These are phyloP conservation scores for Rhynchophorus ferrugineus DNA, from an alignment of 1,140 invertebrate genomes.

Conservation along the genomic window DNA sequence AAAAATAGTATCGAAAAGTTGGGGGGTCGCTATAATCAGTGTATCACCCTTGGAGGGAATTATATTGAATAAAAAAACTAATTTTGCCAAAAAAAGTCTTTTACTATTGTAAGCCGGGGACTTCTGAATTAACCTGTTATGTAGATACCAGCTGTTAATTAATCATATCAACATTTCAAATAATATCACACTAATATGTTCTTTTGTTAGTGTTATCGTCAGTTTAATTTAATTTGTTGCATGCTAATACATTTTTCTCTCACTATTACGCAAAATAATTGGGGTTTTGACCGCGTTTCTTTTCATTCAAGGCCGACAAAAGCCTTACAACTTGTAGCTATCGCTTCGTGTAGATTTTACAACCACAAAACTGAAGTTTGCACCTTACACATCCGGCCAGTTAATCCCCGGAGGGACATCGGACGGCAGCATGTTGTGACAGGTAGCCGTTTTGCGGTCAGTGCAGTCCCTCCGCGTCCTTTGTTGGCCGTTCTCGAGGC, in stretches of 20 bases:
- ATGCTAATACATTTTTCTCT: too few relatives aligned
- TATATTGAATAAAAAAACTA: too few relatives aligned
- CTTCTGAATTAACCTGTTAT: too few relatives aligned
- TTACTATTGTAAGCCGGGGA: too few relatives aligned
- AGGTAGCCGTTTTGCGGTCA: constrained; percentile 14
- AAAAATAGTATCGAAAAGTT: too few relatives aligned
- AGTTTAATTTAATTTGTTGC: too few relatives aligned
- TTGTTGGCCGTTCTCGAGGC: neutral
- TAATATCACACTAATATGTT: neutral
- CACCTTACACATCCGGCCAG: constrained; percentile 14
- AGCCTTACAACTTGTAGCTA: neutral
- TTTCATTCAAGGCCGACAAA: neutral
- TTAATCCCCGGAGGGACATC: neutral
- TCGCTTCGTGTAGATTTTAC: neutral
- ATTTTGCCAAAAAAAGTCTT: too few relatives aligned
- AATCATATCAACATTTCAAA: neutral
- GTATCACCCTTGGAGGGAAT: too few relatives aligned
- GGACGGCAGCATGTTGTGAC: constrained; percentile 13
- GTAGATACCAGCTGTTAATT: too few relatives aligned
- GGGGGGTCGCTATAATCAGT: too few relatives aligned
- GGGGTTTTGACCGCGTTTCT: neutral
- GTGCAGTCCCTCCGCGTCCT: neutral
- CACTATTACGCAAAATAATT: too few relatives aligned
- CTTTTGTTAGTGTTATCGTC: too few relatives aligned
- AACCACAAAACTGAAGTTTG: neutral